Evolutionary conservation across 2,888 invertebrate species (phyloP), one percentile per base, ranked within the genome.

Genomic region (Nemotelus nigrinus): DNA sequence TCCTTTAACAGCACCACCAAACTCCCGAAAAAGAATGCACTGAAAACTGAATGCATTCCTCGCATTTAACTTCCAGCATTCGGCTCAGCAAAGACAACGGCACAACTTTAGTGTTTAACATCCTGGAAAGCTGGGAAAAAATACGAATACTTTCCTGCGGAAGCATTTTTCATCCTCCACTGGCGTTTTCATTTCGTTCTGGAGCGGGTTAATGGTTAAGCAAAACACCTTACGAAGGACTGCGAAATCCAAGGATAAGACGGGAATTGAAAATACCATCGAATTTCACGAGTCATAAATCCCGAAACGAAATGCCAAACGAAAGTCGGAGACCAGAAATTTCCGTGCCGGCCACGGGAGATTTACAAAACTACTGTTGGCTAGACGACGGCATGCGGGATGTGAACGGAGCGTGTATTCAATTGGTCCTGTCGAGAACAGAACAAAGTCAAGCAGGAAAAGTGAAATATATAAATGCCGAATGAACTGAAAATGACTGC

Each of bases 241-340:
- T 7, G 55, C 3, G n/a, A 39, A 58, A 4, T 2, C 25, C 50
- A 44, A 53, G 53, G 50, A 68, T n/a, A 58, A 53, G 55, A 53
- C 44, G 68, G 39, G 58, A 72, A 58, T 45, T 45, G 57, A 71
- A 71, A 71, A 71, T 55, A n/a, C 71, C 71, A 48, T 71, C 44
- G 57, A 72, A 72, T 72, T 72, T 72, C 72, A 72, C 72, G 72
- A 72, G 58, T 72, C 72, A 72, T 72, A 72, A 72, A 72, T 72
- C 72, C 45, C 47, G 25, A 58, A 60, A 10, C 41, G 47, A 72
- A 72, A 72, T 58, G 25, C 47, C 60, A 58, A 47, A n/a, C 53
- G 58, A 72, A 72, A 72, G 25, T 47, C 60, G 53, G 44, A 48
- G 50, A 68, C 68, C 68, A 68, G 50, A 68, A 48, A 68, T 53